phyloP scores from a whole-genome alignment of 2,888 invertebrate species.

The Lagria hirta region DNA sequence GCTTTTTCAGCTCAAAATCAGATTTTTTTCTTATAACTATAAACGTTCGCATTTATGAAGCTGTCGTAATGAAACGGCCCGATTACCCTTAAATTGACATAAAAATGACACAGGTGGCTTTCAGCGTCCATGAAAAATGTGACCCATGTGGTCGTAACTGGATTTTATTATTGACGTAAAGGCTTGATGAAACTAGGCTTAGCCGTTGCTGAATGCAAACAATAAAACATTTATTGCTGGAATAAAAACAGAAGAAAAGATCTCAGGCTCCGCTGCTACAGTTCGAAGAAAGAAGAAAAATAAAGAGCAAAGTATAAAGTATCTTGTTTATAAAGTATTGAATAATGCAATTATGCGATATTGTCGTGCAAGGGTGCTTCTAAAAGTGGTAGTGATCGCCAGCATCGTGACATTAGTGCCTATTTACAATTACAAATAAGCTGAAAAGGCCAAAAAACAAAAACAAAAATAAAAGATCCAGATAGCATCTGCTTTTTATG shows the following conservation, averaged over 20 bases:
- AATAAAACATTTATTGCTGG: constrained; percentile 14
- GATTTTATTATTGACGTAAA: constrained; percentile 13
- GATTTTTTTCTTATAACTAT: no score
- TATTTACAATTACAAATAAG: neutral
- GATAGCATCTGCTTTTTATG: neutral
- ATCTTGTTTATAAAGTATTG: constrained; percentile 20
- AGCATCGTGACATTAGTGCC: constrained; percentile 16
- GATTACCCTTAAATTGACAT: constrained; percentile 5
- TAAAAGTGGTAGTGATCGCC: constrained; percentile 25
- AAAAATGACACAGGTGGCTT: constrained; percentile 9
- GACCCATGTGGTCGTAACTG: constrained; percentile 9
- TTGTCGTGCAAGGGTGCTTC: constrained; percentile 30
- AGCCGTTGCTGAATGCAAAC: constrained; percentile 7
- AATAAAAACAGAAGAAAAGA: constrained; percentile 8
- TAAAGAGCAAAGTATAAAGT: constrained; percentile 2
- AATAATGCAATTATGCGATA: constrained; percentile 34
- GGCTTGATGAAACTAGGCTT: constrained; percentile 19
- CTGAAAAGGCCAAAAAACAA: neutral
- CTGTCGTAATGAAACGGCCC: constrained; percentile 4
- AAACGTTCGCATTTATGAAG: constrained; percentile 10
- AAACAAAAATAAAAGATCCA: neutral
- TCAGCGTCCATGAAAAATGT: constrained; percentile 4
- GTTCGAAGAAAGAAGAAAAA: constrained; percentile 5
- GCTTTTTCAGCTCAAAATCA: no score
- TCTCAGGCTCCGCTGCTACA: constrained; percentile 1